Evolutionary conservation across 2,888 invertebrate species (phyloP), one percentile per base, ranked within the genome.

Genomic region (Pseudoips prasinana): DNA sequence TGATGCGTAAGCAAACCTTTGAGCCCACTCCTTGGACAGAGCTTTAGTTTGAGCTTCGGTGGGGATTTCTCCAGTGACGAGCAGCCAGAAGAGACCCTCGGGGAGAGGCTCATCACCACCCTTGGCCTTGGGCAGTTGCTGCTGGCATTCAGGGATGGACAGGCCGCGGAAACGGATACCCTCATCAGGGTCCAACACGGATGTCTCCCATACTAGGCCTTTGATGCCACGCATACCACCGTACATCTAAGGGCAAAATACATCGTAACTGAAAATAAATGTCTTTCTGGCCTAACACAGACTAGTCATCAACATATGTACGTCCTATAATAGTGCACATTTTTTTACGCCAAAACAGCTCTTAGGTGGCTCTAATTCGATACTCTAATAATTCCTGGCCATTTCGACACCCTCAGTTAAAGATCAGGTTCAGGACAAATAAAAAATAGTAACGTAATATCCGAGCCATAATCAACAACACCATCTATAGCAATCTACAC

Each of bases 191-290:
- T 98, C 98, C 54, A 98, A 89, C 17, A 98, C 96, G 7, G 98
- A 98, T 0, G 98, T 97, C 81, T 98, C 98, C 85, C 96, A 97
- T 1, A 98, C 96, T 40, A 98, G 89, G 49, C 96, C 97, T 77
- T 96, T 97, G 87, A 98, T 97, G 20, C 97, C 97, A 67, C 98
- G 91, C 98, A 98, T 98, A 29, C 98, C 98, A 58, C 98, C 97
- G 85, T 98, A 94, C 93, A 94, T 94, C 94, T 94, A 8, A 20
- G 7, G 20, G 7, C 7, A 20, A 20, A 20, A 20, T 14, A 14
- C 14, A 14, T 14, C 3, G 14, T n/a, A n/a, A n/a, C n/a, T n/a
- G n/a, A n/a, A n/a, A n/a, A n/a, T n/a, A n/a, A n/a, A n/a, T n/a
- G n/a, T n/a, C n/a, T n/a, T n/a, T n/a, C n/a, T n/a, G n/a, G n/a